These are phyloP conservation scores for Takifugu ocellatus DNA, from an alignment of 2,797 vertebrate genomes.

Conservation along the genomic window DNA sequence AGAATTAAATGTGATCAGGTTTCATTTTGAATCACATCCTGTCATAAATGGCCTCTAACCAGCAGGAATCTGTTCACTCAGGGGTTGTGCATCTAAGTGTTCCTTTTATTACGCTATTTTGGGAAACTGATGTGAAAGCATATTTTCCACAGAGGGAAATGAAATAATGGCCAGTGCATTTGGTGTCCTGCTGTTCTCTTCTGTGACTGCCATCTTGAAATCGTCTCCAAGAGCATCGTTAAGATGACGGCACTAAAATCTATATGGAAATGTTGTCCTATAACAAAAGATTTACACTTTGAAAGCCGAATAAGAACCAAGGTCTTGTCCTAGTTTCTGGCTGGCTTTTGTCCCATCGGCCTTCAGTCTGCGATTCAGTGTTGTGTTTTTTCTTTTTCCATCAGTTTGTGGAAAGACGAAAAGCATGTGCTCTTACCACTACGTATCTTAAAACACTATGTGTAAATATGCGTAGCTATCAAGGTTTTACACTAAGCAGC, in stretches of 20 bases:
- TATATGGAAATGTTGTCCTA: conserved; percentile 35
- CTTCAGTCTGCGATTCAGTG: conserved; percentile 6
- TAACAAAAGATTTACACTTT: conserved; percentile 19
- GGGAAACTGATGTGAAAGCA: conserved; percentile 38
- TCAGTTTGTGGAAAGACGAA: neutral
- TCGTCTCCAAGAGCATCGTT: conserved; percentile 4
- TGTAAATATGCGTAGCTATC: too few species aligned
- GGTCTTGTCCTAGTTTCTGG: conserved; percentile 41
- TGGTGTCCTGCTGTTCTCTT: conserved; percentile 21
- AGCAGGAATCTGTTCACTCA: conserved; percentile 10
- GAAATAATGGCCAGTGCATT: conserved; percentile 36
- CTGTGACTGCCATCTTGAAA: conserved; percentile 17
- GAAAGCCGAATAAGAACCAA: conserved; percentile 35
- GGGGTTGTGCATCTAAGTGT: conserved; percentile 6
- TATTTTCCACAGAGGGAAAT: conserved; percentile 49
- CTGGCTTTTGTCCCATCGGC: conserved; percentile 23
- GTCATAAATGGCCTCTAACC: conserved; percentile 8
- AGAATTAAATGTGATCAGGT: conserved; percentile 17
- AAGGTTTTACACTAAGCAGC: too few species aligned
- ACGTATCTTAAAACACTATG: too few species aligned
- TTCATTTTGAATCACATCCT: neutral
- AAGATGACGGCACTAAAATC: conserved; percentile 20
- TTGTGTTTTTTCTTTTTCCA: neutral
- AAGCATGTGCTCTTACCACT: too few species aligned
- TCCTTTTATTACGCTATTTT: conserved; percentile 37